A percentile compares a stretch with the other conserved stretches of the same genome.
phyloP scores from a whole-genome alignment of 1,140 invertebrate genomes.

The Branchinecta lindahli region DNA sequence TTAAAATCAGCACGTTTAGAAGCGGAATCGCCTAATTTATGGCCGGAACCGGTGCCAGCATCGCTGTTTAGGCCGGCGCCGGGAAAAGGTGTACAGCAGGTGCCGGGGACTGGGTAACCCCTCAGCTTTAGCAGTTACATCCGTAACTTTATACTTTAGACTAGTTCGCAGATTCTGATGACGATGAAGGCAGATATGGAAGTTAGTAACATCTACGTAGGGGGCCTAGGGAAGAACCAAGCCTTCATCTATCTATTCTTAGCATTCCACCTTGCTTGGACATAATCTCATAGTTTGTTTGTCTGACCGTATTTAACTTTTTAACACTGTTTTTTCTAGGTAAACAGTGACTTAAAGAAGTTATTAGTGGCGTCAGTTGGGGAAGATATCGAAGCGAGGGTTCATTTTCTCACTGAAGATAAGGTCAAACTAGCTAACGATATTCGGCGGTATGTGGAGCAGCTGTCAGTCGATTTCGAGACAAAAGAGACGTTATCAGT shows the following conservation, averaged over 20 bases:
- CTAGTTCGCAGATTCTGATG: background rate
- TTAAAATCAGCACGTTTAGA: no score
- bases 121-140: no score
- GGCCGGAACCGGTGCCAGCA: no score
- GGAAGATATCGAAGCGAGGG: conserved; percentile 73
- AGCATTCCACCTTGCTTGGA: background rate
- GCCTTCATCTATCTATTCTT: background rate
- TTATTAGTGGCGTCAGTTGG: conserved; percentile 82
- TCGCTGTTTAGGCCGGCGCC: no score
- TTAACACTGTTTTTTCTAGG: conserved; percentile 36
- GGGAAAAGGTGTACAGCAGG: no score
- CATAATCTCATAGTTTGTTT: background rate
- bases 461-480: conserved; percentile 70
- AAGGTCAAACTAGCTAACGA: conserved; percentile 71
- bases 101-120: no score
- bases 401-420: conserved; percentile 75
- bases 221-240: background rate
- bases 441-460: conserved; percentile 62
- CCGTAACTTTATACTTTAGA: no score
- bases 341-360: conserved; percentile 82
- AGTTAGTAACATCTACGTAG: background rate
- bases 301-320: conserved; percentile 7
- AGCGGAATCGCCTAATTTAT: no score
- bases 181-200: background rate
- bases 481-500: conserved; percentile 80